Conservation (phyloP, 2,113 vertebrate genomes). For the Leuciscus idus region DNA sequence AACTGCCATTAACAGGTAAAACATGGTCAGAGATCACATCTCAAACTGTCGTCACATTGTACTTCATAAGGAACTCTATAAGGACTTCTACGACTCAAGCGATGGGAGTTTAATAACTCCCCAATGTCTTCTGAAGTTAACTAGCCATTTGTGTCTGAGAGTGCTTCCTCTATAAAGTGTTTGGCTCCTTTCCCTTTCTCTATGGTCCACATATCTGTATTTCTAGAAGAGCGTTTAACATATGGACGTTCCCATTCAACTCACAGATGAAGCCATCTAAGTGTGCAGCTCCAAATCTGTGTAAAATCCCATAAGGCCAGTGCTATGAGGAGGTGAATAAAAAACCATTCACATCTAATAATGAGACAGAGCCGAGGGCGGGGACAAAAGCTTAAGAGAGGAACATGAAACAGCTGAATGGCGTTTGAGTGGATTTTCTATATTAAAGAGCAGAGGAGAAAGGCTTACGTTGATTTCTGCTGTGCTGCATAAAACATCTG, state of each 20-base stretch:
- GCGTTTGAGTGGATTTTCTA: slow-evolving; percentile 32
- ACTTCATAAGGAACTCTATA: background rate
- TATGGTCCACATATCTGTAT: background rate
- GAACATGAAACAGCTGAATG: slow-evolving; percentile 41
- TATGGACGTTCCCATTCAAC: slow-evolving; percentile 2
- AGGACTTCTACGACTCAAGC: background rate
- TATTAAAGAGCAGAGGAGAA: slow-evolving; percentile 29
- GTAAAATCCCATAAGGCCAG: slow-evolving; percentile 16
- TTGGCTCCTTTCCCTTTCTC: background rate
- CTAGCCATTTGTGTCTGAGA: background rate
- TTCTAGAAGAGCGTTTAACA: background rate
- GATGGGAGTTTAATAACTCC: background rate
- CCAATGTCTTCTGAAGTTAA: background rate
- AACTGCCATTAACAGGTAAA: background rate
- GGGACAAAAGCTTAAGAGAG: slow-evolving; percentile 3
- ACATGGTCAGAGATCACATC: background rate
- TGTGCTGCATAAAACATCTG: slow-evolving; percentile 10
- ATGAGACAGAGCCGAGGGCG: slow-evolving; percentile 1
- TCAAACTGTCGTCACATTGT: background rate
- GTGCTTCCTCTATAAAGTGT: background rate
- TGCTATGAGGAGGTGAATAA: slow-evolving; percentile 16
- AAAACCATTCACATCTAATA: slow-evolving; percentile 31
- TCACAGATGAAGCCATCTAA: slow-evolving; percentile 20
- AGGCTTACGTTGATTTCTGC: slow-evolving; percentile 2
- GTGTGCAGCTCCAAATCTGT: background rate